Conservation (phyloP, 2,113 vertebrate species). For the Nerophis ophidion region DNA sequence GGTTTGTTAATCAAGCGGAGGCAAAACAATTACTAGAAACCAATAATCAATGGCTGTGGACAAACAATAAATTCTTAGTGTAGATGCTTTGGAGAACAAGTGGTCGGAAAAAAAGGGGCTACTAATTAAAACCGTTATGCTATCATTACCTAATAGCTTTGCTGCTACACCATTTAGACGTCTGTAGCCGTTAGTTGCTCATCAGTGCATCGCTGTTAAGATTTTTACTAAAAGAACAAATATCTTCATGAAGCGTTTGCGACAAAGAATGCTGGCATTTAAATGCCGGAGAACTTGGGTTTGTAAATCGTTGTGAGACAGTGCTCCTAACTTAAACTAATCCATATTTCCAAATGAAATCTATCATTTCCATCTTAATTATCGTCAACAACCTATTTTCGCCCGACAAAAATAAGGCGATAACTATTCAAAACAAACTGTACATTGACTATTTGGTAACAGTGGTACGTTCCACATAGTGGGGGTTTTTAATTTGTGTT, state of each 20-base stretch:
- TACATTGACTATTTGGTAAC: too few species aligned
- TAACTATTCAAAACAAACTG: too few species aligned
- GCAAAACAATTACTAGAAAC: conserved; percentile 70
- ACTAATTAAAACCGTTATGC: conserved; percentile 52
- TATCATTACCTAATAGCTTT: conserved; percentile 57
- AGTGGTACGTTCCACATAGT: too few species aligned
- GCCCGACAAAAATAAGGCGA: too few species aligned
- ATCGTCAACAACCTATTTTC: too few species aligned
- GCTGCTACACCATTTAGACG: conserved; percentile 39
- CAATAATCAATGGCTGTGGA: conserved; percentile 63
- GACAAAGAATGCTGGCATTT: neutral
- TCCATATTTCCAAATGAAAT: too few species aligned
- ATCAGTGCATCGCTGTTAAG: conserved; percentile 6
- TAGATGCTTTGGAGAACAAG: conserved; percentile 28
- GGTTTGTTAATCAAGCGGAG: conserved; percentile 65
- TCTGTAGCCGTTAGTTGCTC: conserved; percentile 17
- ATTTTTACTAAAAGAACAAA: conserved; percentile 4
- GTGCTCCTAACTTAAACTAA: too few species aligned
- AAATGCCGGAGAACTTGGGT: conserved; percentile 6
- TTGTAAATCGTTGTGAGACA: neutral
- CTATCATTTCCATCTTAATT: too few species aligned
- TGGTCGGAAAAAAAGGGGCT: conserved; percentile 36
- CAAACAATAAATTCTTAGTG: conserved; percentile 61
- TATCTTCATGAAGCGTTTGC: conserved; percentile 7
- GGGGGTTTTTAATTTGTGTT: too few species aligned